phyloP scores from a whole-genome alignment of 2,113 vertebrate genomes.

The Procavia capensis region DNA sequence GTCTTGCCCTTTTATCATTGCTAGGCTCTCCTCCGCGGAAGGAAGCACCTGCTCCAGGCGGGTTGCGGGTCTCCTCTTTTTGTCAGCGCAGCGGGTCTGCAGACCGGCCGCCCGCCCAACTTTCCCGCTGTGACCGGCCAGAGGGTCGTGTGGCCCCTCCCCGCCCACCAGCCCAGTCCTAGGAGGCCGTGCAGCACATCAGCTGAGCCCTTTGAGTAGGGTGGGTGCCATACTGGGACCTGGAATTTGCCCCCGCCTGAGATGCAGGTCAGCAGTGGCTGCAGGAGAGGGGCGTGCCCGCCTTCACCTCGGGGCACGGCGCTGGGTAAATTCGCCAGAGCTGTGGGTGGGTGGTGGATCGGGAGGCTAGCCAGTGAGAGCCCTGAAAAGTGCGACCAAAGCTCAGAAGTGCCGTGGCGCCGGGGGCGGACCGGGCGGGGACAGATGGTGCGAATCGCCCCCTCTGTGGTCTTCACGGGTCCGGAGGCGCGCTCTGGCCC shows the following conservation, averaged over 20 bases:
- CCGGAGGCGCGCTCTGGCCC: slow-evolving; percentile 45
- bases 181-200: not conserved
- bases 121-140: not conserved
- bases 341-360: not conserved
- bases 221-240: not conserved
- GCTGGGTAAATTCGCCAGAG: not conserved
- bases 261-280: not conserved
- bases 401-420: not conserved
- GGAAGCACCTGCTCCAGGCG: slow-evolving; percentile 75
- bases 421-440: not conserved
- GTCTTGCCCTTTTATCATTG: not conserved
- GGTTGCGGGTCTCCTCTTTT: not conserved
- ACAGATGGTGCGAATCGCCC: slow-evolving; percentile 80
- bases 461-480: slow-evolving; percentile 70
- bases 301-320: not conserved
- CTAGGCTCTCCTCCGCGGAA: not conserved
- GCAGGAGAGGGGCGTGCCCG: slow-evolving; percentile 3
- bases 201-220: not conserved
- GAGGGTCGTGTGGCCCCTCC: not conserved
- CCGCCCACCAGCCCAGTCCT: not conserved
- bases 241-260: too few species aligned
- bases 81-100: not conserved
- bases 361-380: not conserved
- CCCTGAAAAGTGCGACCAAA: slow-evolving; percentile 40
- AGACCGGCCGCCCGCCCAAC: not conserved